These are phyloP conservation scores for Melanotaenia boesemani DNA, from an alignment of 2,797 vertebrate species.

Conservation along the genomic window DNA sequence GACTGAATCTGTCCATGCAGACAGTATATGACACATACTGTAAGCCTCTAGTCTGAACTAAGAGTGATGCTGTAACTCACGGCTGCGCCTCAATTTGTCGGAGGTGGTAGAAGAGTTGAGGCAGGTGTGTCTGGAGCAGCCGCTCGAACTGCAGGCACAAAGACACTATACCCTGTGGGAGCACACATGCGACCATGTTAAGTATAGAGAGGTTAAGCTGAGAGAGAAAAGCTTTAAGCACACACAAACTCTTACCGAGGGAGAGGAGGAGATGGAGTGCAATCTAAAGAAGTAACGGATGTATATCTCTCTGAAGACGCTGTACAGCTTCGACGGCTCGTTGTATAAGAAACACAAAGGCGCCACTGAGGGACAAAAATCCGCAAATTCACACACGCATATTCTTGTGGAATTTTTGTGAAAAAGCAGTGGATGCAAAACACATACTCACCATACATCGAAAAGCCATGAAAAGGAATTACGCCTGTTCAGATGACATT, in stretches of 20 bases:
- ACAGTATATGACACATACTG: background rate
- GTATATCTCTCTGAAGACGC: constrained; percentile 98
- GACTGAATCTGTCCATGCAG: background rate
- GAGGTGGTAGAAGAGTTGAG: constrained; percentile 97
- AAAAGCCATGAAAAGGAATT: constrained; percentile 98
- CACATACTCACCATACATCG: constrained; percentile 96
- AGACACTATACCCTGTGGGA: constrained; percentile 92
- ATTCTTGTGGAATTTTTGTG: background rate
- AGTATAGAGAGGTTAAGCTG: background rate
- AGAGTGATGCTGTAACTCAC: constrained; percentile 81
- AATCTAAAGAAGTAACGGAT: constrained; percentile 97
- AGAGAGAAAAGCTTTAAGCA: background rate
- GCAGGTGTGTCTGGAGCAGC: constrained; percentile 94
- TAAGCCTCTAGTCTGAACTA: background rate
- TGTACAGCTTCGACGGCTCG: constrained; percentile 96
- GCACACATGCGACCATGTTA: constrained; percentile 32
- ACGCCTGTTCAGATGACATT: constrained; percentile 85
- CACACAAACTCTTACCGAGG: constrained; percentile 87
- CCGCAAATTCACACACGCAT: constrained; percentile 18
- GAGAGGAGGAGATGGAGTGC: constrained; percentile 96
- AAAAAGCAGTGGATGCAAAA: background rate
- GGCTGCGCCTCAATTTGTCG: constrained; percentile 95
- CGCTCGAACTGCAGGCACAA: constrained; percentile 97
- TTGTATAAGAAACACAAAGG: constrained; percentile 98
- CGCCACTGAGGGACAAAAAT: constrained; percentile 86